phyloP scores from a whole-genome alignment of 2,797 vertebrate species.

The Choloepus didactylus region DNA sequence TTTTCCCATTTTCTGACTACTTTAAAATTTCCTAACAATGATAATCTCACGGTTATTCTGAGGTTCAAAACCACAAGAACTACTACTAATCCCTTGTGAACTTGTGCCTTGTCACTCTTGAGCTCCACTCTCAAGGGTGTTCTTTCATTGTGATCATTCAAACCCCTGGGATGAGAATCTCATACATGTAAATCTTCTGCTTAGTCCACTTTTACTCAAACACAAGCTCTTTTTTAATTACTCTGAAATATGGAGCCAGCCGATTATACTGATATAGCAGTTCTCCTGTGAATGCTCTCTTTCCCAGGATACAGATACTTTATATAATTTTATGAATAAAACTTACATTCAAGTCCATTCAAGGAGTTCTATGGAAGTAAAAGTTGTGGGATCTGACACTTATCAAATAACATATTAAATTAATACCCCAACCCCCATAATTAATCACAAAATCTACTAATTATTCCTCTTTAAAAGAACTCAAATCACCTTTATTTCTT shows the following conservation, averaged over 20 bases:
- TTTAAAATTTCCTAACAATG: slow-evolving; percentile 79
- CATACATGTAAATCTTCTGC: slow-evolving; percentile 21
- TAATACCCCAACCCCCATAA: background rate
- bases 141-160: slow-evolving; percentile 41
- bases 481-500: background rate
- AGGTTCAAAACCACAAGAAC: slow-evolving; percentile 79
- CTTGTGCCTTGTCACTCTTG: slow-evolving; percentile 71
- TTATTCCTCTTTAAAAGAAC: slow-evolving; percentile 35
- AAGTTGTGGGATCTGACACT: background rate
- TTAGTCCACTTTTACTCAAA: background rate
- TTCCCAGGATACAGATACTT: background rate
- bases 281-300: background rate
- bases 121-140: slow-evolving; percentile 17
- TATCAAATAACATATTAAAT: slow-evolving; percentile 55
- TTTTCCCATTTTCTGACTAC: slow-evolving; percentile 78
- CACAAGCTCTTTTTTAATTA: background rate
- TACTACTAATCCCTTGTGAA: slow-evolving; percentile 76
- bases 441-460: background rate
- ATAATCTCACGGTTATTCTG: slow-evolving; percentile 82
- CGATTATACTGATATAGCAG: background rate
- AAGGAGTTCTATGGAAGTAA: background rate
- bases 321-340: slow-evolving; percentile 57
- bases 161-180: slow-evolving; percentile 62
- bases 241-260: background rate
- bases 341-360: slow-evolving; percentile 18